These are phyloP conservation scores for Tolypeutes matacus DNA, from an alignment of 2,797 vertebrate genomes.

Conservation along the genomic window DNA sequence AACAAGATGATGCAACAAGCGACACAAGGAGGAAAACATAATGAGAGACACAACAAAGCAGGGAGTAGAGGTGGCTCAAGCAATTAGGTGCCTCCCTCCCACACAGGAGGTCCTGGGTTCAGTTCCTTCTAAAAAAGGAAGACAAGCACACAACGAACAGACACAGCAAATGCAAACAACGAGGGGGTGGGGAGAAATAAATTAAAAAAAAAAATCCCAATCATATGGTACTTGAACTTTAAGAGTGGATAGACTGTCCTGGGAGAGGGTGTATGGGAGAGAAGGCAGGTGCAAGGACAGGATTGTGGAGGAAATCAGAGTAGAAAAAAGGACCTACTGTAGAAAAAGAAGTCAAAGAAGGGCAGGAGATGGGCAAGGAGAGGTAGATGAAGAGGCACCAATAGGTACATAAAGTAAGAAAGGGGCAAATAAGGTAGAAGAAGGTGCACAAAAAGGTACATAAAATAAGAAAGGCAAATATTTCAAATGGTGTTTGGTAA, in stretches of 20 bases:
- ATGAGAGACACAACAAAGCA: no score
- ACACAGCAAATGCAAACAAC: no score
- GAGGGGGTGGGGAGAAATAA: no score
- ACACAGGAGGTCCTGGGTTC: no score
- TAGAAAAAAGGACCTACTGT: neutral
- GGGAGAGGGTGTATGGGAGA: neutral
- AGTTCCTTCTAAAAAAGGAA: no score
- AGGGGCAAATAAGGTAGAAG: neutral
- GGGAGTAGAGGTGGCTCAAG: no score
- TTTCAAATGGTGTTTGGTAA: neutral
- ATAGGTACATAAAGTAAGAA: neutral
- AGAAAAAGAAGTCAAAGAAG: neutral
- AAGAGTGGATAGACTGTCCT: neutral
- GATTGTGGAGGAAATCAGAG: neutral
- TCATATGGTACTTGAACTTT: neutral
- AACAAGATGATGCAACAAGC: no score
- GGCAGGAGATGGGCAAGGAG: neutral
- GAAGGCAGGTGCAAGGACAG: neutral
- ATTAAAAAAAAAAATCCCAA: neutral
- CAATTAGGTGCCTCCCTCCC: no score
- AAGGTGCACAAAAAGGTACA: neutral
- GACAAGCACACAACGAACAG: no score
- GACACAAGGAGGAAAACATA: no score
- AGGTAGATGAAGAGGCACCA: neutral
- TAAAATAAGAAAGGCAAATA: neutral